These are phyloP conservation scores for Eretmochelys imbricata DNA, from an alignment of 2,113 vertebrate species.

Conservation along the genomic window DNA sequence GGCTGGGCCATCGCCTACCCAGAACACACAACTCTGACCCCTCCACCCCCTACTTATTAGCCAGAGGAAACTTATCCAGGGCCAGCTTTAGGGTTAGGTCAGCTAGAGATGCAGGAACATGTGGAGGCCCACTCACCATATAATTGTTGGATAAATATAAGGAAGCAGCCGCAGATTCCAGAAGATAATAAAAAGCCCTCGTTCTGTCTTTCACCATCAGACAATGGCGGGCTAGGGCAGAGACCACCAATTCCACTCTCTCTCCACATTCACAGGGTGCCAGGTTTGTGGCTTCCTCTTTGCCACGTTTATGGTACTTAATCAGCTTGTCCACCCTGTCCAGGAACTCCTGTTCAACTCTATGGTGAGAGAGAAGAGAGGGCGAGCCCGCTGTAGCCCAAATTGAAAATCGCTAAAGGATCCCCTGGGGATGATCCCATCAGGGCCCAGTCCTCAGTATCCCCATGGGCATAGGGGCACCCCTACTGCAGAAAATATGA, in stretches of 20 bases:
- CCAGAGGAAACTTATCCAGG: neutral
- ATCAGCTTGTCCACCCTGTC: conserved; percentile 23
- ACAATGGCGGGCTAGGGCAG: conserved; percentile 47
- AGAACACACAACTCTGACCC: neutral
- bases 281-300: neutral
- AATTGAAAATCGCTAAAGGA: neutral
- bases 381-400: neutral
- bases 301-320: neutral
- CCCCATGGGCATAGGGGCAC: neutral
- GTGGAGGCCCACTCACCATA: conserved; percentile 34
- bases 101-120: neutral
- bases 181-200: conserved; percentile 54
- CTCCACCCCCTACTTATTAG: too few relatives aligned
- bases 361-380: conserved; percentile 17
- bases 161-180: conserved; percentile 53
- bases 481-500: neutral
- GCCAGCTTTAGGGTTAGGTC: neutral
- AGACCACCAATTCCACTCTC: conserved; percentile 33
- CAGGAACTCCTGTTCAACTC: conserved; percentile 55
- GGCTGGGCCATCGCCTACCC: neutral
- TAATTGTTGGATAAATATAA: conserved; percentile 57
- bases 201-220: conserved; percentile 23
- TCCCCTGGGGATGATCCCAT: neutral
- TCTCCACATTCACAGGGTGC: conserved; percentile 41
- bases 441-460: neutral